These are phyloP conservation scores for Cerastoderma edule DNA, from an alignment of 2,888 invertebrate genomes.

Conservation along the genomic window DNA sequence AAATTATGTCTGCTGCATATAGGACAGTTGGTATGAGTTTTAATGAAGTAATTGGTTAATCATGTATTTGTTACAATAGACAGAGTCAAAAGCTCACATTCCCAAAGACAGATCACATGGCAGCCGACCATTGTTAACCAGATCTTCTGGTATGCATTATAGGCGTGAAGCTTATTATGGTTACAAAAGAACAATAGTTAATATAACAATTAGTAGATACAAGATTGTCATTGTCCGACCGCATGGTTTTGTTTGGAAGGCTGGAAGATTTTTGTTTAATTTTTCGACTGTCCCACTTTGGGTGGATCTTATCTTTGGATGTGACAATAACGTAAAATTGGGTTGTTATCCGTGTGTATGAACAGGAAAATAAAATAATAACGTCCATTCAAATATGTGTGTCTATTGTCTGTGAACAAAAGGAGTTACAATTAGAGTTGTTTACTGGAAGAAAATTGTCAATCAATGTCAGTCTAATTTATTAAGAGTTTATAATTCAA, in stretches of 20 bases:
- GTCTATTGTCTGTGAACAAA: conserved; percentile 12
- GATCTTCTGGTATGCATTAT: conserved; percentile 7
- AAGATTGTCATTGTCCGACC: not conserved
- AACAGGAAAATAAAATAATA: conserved; percentile 10
- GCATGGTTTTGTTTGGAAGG: too few species aligned
- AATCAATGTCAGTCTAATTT: too few species aligned
- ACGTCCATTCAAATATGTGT: not conserved
- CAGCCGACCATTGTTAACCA: not conserved
- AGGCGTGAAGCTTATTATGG: conserved; percentile 3
- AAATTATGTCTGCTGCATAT: too few species aligned
- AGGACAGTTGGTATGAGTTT: too few species aligned
- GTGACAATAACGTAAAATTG: too few species aligned
- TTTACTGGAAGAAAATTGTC: conserved; percentile 11
- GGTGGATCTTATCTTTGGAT: too few species aligned
- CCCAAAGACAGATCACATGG: not conserved
- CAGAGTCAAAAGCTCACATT: conserved; percentile 9
- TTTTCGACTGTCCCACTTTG: too few species aligned
- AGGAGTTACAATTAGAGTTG: conserved; percentile 7
- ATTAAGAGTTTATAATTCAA: too few species aligned
- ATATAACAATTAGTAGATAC: conserved; percentile 14
- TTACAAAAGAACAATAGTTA: conserved; percentile 1
- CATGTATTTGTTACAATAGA: not conserved
- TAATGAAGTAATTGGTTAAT: not conserved
- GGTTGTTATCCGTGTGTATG: not conserved
- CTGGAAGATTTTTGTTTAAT: too few species aligned